Percentiles rank a stretch among this genome's conserved stretches.
Evolutionary conservation across 2,113 vertebrate species (phyloP).

Genomic region (Pachypanchax playfairii): DNA sequence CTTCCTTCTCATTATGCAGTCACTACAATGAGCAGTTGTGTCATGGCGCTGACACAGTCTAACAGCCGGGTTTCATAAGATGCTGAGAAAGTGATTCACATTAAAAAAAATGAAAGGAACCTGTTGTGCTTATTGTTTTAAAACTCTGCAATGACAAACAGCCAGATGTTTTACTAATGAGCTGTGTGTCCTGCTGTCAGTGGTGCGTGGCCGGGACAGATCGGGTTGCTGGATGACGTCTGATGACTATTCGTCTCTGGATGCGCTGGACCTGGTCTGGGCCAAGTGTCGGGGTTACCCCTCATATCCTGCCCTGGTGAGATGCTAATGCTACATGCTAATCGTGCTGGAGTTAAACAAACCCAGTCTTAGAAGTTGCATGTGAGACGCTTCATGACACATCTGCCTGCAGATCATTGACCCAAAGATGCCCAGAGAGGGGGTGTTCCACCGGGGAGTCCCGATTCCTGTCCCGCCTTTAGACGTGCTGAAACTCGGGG

Average conservation of each 20-base stretch:
- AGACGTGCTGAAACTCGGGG: constrained; percentile 96
- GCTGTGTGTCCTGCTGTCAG: constrained; percentile 65
- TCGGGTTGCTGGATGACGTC: constrained; percentile 91
- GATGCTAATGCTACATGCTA: constrained; percentile 20
- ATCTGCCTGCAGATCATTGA: constrained; percentile 89
- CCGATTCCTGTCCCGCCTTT: constrained; percentile 95
- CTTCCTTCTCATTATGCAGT: background rate
- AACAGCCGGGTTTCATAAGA: too few relatives aligned
- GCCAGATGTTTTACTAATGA: background rate
- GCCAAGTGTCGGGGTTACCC: constrained; percentile 98
- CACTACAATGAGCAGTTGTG: too few relatives aligned
- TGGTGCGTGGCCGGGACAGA: constrained; percentile 89
- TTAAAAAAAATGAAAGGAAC: background rate
- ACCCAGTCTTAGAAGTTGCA: background rate
- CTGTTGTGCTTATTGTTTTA: background rate
- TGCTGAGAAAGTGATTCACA: background rate
- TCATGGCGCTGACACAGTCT: too few relatives aligned
- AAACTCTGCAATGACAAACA: background rate
- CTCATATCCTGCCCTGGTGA: constrained; percentile 96
- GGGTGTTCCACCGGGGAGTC: constrained; percentile 95
- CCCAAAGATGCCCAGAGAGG: constrained; percentile 98
- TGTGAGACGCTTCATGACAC: constrained; percentile 1
- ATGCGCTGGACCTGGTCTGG: constrained; percentile 97
- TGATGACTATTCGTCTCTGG: constrained; percentile 92
- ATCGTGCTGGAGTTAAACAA: background rate